A percentile compares a stretch with the other conserved stretches of the same genome.
These are phyloP conservation scores for Chiloscyllium punctatum DNA, from an alignment of 2,797 vertebrate genomes.

Conservation along the genomic window DNA sequence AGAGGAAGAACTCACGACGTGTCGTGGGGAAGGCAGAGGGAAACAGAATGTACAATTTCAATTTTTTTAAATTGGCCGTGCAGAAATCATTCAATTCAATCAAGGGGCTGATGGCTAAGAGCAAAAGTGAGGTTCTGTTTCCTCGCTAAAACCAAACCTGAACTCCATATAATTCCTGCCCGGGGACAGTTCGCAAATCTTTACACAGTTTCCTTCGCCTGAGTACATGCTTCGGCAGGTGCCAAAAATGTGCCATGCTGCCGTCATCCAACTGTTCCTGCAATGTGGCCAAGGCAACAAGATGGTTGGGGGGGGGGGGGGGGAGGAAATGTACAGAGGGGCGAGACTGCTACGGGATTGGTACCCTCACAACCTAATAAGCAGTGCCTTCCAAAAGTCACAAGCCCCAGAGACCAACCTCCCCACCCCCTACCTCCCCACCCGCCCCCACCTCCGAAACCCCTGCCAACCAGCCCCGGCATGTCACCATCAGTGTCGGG, in stretches of 20 bases:
- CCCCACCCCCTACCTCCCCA: too few species aligned
- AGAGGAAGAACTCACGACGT: not conserved
- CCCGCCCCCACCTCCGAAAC: too few species aligned
- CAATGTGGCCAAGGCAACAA: not conserved
- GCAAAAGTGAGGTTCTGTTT: not conserved
- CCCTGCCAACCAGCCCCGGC: not conserved
- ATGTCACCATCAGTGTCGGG: too few species aligned
- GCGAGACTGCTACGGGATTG: not conserved
- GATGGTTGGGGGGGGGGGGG: too few species aligned
- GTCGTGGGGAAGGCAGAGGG: constrained; percentile 33
- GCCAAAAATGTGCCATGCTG: not conserved
- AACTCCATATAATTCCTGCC: not conserved
- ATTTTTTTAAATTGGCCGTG: not conserved
- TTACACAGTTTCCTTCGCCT: too few species aligned
- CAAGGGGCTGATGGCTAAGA: not conserved
- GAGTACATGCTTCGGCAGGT: not conserved
- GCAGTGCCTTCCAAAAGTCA: not conserved
- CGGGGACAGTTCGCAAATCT: not conserved
- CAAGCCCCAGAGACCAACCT: not conserved
- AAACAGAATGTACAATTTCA: not conserved
- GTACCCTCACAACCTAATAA: too few species aligned
- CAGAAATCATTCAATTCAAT: not conserved
- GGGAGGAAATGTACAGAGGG: not conserved
- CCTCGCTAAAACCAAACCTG: too few species aligned
- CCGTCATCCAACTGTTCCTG: not conserved